Base-by-base conservation (phyloP, 2,113 vertebrate genomes). In the Rhynchomys soricoides region DNA sequence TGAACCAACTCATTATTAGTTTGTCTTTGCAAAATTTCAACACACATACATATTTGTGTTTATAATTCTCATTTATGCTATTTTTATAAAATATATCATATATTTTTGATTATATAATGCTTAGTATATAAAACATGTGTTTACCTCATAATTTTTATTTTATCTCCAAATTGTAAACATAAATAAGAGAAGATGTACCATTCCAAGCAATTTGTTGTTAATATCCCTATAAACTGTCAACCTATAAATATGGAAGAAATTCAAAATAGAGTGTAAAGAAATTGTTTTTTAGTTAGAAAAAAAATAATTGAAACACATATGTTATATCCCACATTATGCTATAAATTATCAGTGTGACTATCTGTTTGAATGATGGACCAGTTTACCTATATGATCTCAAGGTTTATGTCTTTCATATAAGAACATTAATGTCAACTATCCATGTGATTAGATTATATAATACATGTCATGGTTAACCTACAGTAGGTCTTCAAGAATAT, bases 1-100 rank as follows among this genome's bases (percentile, higher is more conserved):
- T 13, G 68, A 70, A 6, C 0, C 0, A 8, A 40, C 8, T 7
- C 5, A 26, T 78, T 82, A 7, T n/a, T 50, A 82, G 8, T 59
- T 10, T 57, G 0, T 66, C 17, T 24, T 91, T 3, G 52, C 73
- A 57, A 37, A 55, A 43, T 2, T 40, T 7, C 6, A 59, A 0
- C 0, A 50, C 29, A 5, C 22, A 45, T 55, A 10, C 1, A 40
- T 62, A 4, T 22, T 5, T 83, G 21, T 75, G 1, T 70, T 0
- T 79, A 10, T 37, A 62, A 15, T 71, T 52, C n/a, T 71, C 22
- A 48, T 52, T 37, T 88, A 34, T 34, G n/a, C 16, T 68, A 2
- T 45, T 31, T 70, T 3, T 55, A 16, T n/a, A 7, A 16, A 31
- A n/a, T 70, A 87, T 17, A n/a, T 12, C 13, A 59, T 16, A 7